Evolutionary conservation across 2,113 vertebrate species (phyloP), one percentile per base, ranked within the genome.

Genomic region (Pycnonotus jocosus): DNA sequence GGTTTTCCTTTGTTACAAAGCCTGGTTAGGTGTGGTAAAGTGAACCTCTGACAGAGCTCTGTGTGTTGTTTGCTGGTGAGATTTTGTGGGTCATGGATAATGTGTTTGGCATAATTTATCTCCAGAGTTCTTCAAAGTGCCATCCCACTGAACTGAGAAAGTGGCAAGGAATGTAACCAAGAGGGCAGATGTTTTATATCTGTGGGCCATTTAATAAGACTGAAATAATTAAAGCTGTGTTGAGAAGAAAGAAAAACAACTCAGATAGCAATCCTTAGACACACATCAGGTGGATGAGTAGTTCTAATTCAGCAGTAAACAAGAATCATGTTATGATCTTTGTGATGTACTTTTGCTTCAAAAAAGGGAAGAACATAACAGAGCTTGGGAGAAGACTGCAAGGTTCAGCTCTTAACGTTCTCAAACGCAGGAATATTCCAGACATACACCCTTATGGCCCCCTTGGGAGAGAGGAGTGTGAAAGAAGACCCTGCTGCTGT

Each of bases 401-500:
- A 38, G 7, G 57, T 82, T 82, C 38, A 51, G 31, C 28, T 47
- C 5, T 9, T 51, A 24, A 76, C 3, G 2, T 64, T 51, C 23
- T 73, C 27, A 27, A 86, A 44, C 53, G 47, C 13, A 20, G 37
- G 15, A 61, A 6, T 40, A 33, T 78, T 70, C 53, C 31, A 40
- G 37, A 28, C 3, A 64, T 10, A 3, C 2, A 76, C 22, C 31
- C 2, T 38, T 7, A 0, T 56, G 7, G 2, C 3, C 17, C 4
- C 7, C 15, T 24, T 53, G 54, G n/a, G 37, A 65, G 30, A 30
- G 14, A 19, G 15, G 42, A 40, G 6, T 40, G 20, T 54, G 20
- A 58, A 30, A 38, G 13, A 40, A 10, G 9, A 13, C 27, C 17
- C 22, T 35, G 23, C 24, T 77, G 33, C 54, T 81, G 27, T 47